Percentiles rank a stretch among this genome's conserved stretches.
Conservation (phyloP, 64 coral and sea anemone genomes). For the Orbicella faveolata region DNA sequence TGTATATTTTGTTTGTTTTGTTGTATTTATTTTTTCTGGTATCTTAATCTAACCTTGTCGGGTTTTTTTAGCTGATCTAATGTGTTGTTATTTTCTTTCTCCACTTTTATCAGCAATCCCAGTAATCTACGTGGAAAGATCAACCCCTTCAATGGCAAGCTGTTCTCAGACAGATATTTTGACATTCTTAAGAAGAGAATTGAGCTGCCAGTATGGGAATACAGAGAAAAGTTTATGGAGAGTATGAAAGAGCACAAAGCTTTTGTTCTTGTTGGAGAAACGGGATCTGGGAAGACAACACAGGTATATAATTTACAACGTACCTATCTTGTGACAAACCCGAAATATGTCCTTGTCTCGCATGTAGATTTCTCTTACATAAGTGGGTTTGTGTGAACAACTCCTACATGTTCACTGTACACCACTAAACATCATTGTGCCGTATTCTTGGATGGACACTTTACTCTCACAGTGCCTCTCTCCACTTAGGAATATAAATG, state of each 20-base stretch:
- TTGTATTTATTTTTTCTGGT: too few species aligned
- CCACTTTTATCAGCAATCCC: conserved; percentile 29
- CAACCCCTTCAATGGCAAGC: conserved; percentile 83
- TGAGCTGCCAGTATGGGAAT: conserved; percentile 96
- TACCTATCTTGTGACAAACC: too few species aligned
- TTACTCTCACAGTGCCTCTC: too few species aligned
- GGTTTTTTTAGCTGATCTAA: background rate
- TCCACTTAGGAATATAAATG: too few species aligned
- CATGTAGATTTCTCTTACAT: too few species aligned
- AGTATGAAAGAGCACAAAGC: conserved; percentile 74
- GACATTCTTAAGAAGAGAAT: conserved; percentile 92
- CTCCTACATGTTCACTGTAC: background rate
- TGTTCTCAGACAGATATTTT: conserved; percentile 91
- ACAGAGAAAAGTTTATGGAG: conserved; percentile 89
- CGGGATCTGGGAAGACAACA: conserved; percentile 95
- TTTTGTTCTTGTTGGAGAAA: conserved; percentile 93
- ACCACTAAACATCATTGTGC: too few species aligned
- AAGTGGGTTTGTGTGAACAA: background rate
- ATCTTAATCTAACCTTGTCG: background rate
- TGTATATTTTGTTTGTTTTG: too few species aligned
- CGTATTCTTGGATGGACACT: too few species aligned
- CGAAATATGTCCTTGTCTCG: too few species aligned
- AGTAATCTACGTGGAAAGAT: conserved; percentile 82
- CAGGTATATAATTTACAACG: conserved; percentile 54
- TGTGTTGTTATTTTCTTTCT: background rate